phyloP scores from a whole-genome alignment of 2,113 vertebrate genomes.

The Oxyura jamaicensis region DNA sequence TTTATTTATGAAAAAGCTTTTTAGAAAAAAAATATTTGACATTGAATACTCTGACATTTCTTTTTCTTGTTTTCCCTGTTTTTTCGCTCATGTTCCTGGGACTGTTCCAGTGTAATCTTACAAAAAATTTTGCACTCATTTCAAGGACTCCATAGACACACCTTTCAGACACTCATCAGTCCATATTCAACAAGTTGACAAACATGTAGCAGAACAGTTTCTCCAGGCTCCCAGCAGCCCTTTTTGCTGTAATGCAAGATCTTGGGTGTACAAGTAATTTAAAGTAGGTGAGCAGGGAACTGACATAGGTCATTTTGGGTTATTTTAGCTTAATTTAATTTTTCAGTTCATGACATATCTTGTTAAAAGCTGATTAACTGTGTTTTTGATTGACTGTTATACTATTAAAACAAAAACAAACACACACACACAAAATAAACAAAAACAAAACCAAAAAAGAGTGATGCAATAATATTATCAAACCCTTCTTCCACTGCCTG shows the following conservation, averaged over 20 bases:
- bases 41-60: fast-evolving
- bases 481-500: not conserved
- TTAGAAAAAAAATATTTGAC: not conserved
- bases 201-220: not conserved
- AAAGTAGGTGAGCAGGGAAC: not conserved
- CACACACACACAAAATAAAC: too few relatives aligned
- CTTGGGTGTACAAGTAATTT: not conserved
- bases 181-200: not conserved
- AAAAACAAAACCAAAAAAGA: too few relatives aligned
- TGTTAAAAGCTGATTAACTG: not conserved
- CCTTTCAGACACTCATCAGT: not conserved
- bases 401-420: not conserved
- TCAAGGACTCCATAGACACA: not conserved
- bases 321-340: slow-evolving; percentile 8
- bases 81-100: fast-evolving
- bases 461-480: not conserved
- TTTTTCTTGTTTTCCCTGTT: not conserved
- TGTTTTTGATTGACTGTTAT: not conserved
- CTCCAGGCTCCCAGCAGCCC: not conserved
- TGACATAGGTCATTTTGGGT: not conserved
- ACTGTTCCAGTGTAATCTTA: not conserved
- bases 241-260: not conserved
- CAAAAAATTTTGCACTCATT: not conserved
- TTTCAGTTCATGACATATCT: not conserved
- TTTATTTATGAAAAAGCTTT: not conserved